These are phyloP conservation scores for Pampusana beccarii DNA, from an alignment of 2,113 vertebrate species.

Conservation along the genomic window DNA sequence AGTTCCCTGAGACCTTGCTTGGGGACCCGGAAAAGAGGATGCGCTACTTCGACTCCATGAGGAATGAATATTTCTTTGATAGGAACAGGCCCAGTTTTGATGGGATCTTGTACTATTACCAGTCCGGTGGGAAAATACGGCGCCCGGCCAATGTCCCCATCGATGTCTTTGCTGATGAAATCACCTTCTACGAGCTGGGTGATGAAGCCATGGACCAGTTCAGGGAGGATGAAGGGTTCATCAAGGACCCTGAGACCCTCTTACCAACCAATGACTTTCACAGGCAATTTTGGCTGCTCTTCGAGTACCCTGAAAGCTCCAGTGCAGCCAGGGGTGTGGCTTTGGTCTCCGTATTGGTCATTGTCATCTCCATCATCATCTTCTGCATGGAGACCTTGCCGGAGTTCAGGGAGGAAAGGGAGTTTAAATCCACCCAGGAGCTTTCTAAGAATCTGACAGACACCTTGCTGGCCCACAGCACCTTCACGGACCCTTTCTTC, in stretches of 20 bases:
- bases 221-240: constrained; percentile 94
- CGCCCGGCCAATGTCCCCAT: constrained; percentile 93
- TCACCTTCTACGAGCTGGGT: constrained; percentile 92
- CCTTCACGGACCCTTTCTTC: constrained; percentile 94
- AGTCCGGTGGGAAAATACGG: constrained; percentile 92
- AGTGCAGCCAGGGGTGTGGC: constrained; percentile 90
- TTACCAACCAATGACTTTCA: constrained; percentile 88
- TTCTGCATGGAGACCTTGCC: constrained; percentile 97
- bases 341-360: constrained; percentile 90
- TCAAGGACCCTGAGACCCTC: constrained; percentile 88
- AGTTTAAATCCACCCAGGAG: constrained; percentile 62
- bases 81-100: constrained; percentile 96
- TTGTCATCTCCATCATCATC: constrained; percentile 94
- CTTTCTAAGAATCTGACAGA: constrained; percentile 59
- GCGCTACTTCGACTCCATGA: constrained; percentile 96
- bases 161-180: constrained; percentile 93
- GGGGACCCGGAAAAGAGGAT: constrained; percentile 90
- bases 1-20: constrained; percentile 92
- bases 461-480: constrained; percentile 64
- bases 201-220: constrained; percentile 93
- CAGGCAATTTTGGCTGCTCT: constrained; percentile 94
- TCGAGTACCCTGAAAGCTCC: constrained; percentile 96
- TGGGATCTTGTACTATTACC: constrained; percentile 96
- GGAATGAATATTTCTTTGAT: constrained; percentile 97
- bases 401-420: constrained; percentile 89